These are phyloP conservation scores for Sycophila texana DNA, from an alignment of 2,888 invertebrate genomes.

Conservation along the genomic window DNA sequence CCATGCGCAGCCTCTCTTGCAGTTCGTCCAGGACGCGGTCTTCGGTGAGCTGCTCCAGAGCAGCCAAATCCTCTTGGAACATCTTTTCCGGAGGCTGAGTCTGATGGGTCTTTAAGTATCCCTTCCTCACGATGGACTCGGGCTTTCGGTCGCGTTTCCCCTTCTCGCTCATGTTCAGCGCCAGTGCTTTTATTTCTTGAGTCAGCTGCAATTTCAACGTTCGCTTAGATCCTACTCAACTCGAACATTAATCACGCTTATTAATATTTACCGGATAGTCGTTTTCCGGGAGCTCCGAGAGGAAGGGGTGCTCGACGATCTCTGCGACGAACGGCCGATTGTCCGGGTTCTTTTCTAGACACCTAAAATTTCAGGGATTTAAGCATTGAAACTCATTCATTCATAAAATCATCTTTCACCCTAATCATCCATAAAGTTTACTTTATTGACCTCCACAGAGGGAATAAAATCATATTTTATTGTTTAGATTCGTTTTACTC, in stretches of 20 bases:
- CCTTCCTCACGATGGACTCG: slow-evolving; percentile 76
- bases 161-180: slow-evolving; percentile 77
- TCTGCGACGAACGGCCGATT: slow-evolving; percentile 90
- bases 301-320: slow-evolving; percentile 89
- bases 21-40: slow-evolving; percentile 83
- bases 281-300: slow-evolving; percentile 86
- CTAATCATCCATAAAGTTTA: too few relatives aligned
- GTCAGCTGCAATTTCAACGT: slow-evolving; percentile 78
- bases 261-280: slow-evolving; percentile 82
- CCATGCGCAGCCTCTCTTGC: slow-evolving; percentile 82
- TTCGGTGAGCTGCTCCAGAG: slow-evolving; percentile 85
- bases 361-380: slow-evolving; percentile 77
- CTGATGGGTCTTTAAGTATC: slow-evolving; percentile 72
- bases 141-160: slow-evolving; percentile 76
- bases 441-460: too few relatives aligned
- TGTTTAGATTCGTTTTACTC: too few relatives aligned
- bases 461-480: too few relatives aligned
- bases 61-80: slow-evolving; percentile 90
- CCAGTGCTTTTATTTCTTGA: slow-evolving; percentile 83
- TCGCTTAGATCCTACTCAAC: neutral
- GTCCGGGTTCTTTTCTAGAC: slow-evolving; percentile 90
- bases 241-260: neutral
- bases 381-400: too few relatives aligned
- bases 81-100: slow-evolving; percentile 81
- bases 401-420: too few relatives aligned